Evolutionary conservation across 2,888 invertebrate genomes (phyloP).

Genomic region (Buathra laborator): DNA sequence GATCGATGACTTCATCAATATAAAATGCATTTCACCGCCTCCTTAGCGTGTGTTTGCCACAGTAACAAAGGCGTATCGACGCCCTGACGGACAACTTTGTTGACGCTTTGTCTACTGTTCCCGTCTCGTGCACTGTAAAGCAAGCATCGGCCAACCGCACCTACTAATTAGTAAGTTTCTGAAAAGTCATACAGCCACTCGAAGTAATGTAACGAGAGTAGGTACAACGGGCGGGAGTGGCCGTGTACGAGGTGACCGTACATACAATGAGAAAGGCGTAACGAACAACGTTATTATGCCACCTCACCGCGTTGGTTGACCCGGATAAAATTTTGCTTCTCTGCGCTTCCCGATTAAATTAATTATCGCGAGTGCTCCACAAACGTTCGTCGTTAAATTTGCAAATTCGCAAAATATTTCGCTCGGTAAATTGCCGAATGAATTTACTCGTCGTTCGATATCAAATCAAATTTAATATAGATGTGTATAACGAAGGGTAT

Average conservation of each 20-base stretch:
- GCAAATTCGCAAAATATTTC: constrained; percentile 11
- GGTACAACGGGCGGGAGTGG: constrained; percentile 30
- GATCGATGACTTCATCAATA: background rate
- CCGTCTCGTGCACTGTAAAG: constrained; percentile 4
- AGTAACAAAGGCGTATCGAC: background rate
- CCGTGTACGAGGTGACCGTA: constrained; percentile 8
- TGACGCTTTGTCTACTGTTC: background rate
- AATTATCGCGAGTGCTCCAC: constrained; percentile 22
- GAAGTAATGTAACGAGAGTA: constrained; percentile 52
- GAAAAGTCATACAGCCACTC: constrained; percentile 50
- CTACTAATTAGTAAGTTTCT: constrained; percentile 57
- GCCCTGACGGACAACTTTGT: background rate
- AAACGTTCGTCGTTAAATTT: background rate
- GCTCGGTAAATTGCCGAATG: background rate
- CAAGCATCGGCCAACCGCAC: constrained; percentile 37
- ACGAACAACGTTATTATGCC: constrained; percentile 26
- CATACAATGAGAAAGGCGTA: constrained; percentile 4
- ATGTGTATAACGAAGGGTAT: background rate
- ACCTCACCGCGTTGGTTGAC: constrained; percentile 8
- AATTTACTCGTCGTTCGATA: background rate
- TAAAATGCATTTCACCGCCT: background rate
- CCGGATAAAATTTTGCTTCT: constrained; percentile 3
- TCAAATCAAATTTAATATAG: background rate
- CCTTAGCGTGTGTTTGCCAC: background rate
- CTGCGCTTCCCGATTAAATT: constrained; percentile 15